Base-by-base conservation (phyloP, 2,888 invertebrate species). In the Cyclophora albipunctata region DNA sequence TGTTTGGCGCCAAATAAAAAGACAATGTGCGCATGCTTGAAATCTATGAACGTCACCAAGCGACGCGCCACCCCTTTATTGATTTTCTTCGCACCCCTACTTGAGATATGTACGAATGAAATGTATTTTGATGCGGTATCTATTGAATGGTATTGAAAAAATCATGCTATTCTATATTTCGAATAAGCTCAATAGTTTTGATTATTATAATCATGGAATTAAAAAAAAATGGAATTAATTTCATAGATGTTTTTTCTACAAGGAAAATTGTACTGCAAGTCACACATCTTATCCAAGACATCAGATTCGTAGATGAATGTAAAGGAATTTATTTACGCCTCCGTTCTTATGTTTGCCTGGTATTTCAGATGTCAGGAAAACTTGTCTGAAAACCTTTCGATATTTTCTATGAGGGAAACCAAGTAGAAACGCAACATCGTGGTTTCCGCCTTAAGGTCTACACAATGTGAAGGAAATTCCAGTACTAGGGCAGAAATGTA, bases 301-400 rank as follows among this genome's bases (percentile, higher is more conserved):
- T 20, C 20, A 1, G 20, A 20, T 53, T 58, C 47, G 44, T 41
- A 45, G 49, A 45, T 52, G 43, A 45, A 51, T 57, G 54, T 47
- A 47, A 55, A 54, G 51, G 55, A 62, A 60, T 61, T 46, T 55
- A 47, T 54, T 47, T 33, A 57, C 43, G 48, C 48, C 51, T 55
- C 48, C 5, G 34, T 3, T 33, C 37, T 34, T n/a, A 34, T 64
- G 51, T 7, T 65, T 62, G 63, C 60, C 57, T 57, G 47, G 72
- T 73, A 63, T 4, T 47, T 47, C 55, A 62, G 71, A 71, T 73
- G 69, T 71, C 69, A 65, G 54, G 65, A 59, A 75, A 74, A 71
- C 63, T 55, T 66, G 63, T 56, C 58, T 63, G 65, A 61, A 63
- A 64, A 59, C 62, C 61, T 60, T 60, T 61, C 62, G 60, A 55